Base-by-base conservation (phyloP, 2,797 vertebrate genomes). In the Xerus rutilus region DNA sequence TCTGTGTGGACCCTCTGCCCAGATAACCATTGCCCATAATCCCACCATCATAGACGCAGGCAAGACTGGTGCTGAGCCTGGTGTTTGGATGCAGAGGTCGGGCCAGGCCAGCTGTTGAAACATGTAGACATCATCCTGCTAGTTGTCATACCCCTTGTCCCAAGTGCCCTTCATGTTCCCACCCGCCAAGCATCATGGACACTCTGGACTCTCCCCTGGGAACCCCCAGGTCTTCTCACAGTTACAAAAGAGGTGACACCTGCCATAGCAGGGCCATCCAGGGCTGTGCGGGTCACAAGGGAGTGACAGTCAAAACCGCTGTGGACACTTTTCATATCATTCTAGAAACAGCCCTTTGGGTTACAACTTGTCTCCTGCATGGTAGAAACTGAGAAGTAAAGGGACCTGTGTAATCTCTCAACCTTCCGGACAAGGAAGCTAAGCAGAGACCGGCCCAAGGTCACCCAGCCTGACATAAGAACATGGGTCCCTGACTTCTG, bases 361-460 rank as follows among this genome's bases (percentile, higher is more conserved):
- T 87, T 89, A 76, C 47, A 87, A 77, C 12, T 62, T 35, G 43
- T 62, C 87, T 95, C 81, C 76, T 57, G 54, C 54, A 2, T 21
- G 54, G 54, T 21, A 57, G 85, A 69, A 83, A 67, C 89, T 45
- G 73, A 91, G 87, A 95, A 30, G 30, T 25, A 15, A 86, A 86
- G 20, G 54, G 49, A 39, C 4, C 32, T 57, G 5, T 83, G 45
- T 28, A 86, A 64, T 43, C 14, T 62, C 70, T 62, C 83, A 45
- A 52, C 47, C 93, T 88, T 90, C 35, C 43, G 65, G 47, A 74
- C 69, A 76, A 78, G 43, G 39, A 93, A 83, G 78, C 49, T n/a
- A 28, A 83, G 35, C 69, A 79, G 57, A 94, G 78, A 86, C 79
- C 89, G 79, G 47, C 59, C n/a, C 70, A 21, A 74, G 64, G 13